Evolutionary conservation across 2,888 invertebrate genomes (phyloP).

Genomic region (Oligia latruncula): DNA sequence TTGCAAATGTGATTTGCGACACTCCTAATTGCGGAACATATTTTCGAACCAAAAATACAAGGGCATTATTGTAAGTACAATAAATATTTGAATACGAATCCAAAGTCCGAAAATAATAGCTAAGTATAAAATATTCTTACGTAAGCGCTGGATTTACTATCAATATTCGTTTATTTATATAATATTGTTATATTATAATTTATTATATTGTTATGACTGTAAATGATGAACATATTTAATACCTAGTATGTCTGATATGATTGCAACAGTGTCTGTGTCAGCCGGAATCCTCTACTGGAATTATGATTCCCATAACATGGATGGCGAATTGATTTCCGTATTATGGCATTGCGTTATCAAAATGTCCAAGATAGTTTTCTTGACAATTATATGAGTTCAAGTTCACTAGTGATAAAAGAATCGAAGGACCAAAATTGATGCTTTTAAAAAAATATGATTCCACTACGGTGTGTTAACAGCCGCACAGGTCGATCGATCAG

Average conservation of each 20-base stretch:
- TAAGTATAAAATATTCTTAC: neutral
- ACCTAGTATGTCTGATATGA: neutral
- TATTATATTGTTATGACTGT: conserved; percentile 26
- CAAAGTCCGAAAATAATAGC: conserved; percentile 3
- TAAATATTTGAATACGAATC: conserved; percentile 8
- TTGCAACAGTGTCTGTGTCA: neutral
- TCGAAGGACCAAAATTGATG: neutral
- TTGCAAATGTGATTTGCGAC: neutral
- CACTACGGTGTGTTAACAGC: too few relatives aligned
- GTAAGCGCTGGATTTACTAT: conserved; percentile 21
- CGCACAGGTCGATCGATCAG: too few relatives aligned
- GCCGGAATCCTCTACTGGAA: neutral
- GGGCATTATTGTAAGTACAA: neutral
- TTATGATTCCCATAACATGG: neutral
- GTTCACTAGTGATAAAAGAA: neutral
- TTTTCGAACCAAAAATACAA: neutral
- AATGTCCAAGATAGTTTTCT: neutral
- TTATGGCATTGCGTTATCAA: neutral
- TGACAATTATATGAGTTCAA: neutral
- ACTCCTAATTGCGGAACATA: neutral
- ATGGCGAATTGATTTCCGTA: neutral
- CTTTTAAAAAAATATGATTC: neutral
- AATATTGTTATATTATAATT: too few relatives aligned
- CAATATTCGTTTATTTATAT: neutral
- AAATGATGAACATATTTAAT: neutral